Base-by-base conservation (phyloP, 2,797 vertebrate genomes). In the Poecile montanus region DNA sequence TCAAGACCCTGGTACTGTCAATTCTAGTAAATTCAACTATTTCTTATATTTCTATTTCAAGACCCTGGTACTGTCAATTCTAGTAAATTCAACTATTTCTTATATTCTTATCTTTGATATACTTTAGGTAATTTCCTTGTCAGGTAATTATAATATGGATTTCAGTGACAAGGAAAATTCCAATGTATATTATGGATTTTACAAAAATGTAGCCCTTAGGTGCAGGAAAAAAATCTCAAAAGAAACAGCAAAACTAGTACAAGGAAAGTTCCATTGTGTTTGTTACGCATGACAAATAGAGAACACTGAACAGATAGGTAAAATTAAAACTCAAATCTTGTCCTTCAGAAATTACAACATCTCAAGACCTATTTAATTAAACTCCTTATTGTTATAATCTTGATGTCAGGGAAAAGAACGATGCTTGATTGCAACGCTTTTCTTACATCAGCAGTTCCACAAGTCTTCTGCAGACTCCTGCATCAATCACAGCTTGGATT, bases 401-500 rank as follows among this genome's bases (percentile, higher is more conserved):
- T 45, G 26, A 63, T 85, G 80, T 65, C 61, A 70, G 36, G 40
- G 26, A 79, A 80, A 66, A 74, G 51, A 67, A 15, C 2, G 4
- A 60, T 1, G 44, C 44, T 67, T 83, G 29, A 34, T 81, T 27
- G 38, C 40, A 86, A 85, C 5, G 12, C 25, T 77, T 66, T 94
- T 80, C 99, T 99, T 98, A 99, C 99, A 99, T 98, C 48, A 99
- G 97, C 77, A 99, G 96, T 91, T 99, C 99, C 97, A 99, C 99
- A 86, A 99, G 98, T 97, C 99, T 98, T 94, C 99, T 98, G 97
- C 99, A 99, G 66, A 99, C 99, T 95, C 99, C 99, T 13, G 99
- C 99, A 97, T 99, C 99, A 88, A 99, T 99, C 90, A 99, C 99
- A 74, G 99, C 99, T 97, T 99, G 99, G 97, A 99, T 99, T 98